Percentiles rank a stretch among this genome's conserved stretches.
Conservation (phyloP, 2,797 vertebrate genomes). For the Paedocypris micromegethes region DNA sequence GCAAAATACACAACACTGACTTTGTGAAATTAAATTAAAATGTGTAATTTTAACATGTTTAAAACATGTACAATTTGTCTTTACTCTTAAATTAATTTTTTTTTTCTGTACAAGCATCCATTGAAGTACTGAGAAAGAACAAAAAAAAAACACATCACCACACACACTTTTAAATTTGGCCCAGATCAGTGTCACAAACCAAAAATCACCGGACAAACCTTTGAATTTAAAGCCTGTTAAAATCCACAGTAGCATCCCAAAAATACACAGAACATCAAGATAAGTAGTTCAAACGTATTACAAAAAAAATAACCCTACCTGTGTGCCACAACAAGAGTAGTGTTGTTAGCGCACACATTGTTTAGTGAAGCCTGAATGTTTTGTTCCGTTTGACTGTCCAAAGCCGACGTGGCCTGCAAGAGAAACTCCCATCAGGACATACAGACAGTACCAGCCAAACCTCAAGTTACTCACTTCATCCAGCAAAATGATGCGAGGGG, state of each 20-base stretch:
- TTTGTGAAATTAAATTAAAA: too few relatives aligned
- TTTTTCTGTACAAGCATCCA: too few relatives aligned
- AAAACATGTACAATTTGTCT: too few relatives aligned
- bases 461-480: conserved; percentile 55
- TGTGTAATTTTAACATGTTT: too few relatives aligned
- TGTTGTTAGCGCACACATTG: conserved; percentile 77
- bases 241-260: not conserved
- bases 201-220: too few relatives aligned
- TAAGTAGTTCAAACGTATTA: not conserved
- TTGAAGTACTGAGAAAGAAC: too few relatives aligned
- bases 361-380: conserved; percentile 86
- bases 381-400: conserved; percentile 84
- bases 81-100: too few relatives aligned
- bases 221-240: not conserved
- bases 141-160: too few relatives aligned
- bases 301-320: conserved; percentile 64
- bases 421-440: not conserved
- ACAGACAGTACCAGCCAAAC: not conserved
- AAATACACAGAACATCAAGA: not conserved
- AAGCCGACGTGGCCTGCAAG: conserved; percentile 78
- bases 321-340: conserved; percentile 84
- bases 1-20: too few relatives aligned
- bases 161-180: too few relatives aligned
- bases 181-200: too few relatives aligned
- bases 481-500: conserved; percentile 56